Conservation (phyloP, 2,113 vertebrate species). For the Erythrocebus patas region DNA sequence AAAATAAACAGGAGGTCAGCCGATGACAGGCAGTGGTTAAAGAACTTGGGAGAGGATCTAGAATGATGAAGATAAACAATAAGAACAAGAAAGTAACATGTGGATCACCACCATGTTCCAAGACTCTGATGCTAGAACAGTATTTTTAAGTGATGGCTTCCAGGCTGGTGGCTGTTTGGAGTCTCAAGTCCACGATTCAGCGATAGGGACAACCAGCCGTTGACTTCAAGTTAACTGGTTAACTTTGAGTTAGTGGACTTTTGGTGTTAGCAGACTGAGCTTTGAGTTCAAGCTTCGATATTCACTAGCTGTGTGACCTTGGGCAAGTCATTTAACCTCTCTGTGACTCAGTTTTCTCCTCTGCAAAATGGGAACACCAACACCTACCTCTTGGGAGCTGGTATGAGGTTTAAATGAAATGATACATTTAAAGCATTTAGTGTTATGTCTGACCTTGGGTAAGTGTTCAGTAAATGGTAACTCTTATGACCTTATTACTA, state of each 20-base stretch:
- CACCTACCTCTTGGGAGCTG: neutral
- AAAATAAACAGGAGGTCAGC: neutral
- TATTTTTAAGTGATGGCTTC: neutral
- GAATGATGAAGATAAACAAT: neutral
- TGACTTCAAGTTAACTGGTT: neutral
- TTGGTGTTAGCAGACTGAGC: neutral
- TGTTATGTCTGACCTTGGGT: too few relatives aligned
- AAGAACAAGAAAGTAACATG: neutral
- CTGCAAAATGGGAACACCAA: neutral
- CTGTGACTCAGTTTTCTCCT: neutral
- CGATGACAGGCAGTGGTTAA: neutral
- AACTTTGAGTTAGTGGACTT: neutral
- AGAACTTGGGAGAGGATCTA: neutral
- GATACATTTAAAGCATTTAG: too few relatives aligned
- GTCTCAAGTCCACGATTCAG: neutral
- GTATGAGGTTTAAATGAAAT: neutral
- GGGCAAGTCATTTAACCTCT: neutral
- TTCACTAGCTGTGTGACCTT: neutral
- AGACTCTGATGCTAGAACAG: accelerated
- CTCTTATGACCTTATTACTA: neutral
- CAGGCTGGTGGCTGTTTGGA: neutral
- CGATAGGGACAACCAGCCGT: neutral
- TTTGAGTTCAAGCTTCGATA: neutral
- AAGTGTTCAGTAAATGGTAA: neutral
- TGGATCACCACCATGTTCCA: neutral